Evolutionary conservation across 2,797 vertebrate genomes (phyloP).

Genomic region (Kryptopterus vitreolus): DNA sequence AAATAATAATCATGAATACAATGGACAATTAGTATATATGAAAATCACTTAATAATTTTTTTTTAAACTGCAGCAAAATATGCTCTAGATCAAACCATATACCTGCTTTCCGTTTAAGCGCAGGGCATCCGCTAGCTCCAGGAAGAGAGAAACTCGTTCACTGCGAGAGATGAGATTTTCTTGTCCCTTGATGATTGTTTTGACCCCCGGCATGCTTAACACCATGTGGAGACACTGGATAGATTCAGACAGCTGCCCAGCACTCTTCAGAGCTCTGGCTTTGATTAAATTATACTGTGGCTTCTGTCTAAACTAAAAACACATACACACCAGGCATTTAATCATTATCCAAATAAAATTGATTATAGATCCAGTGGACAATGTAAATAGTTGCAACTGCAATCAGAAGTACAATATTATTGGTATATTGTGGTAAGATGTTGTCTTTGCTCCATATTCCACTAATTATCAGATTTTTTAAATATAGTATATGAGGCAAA

Average conservation of each 20-base stretch:
- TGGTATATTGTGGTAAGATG: no score
- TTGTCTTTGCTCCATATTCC: no score
- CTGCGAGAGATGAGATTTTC: slow-evolving; percentile 49
- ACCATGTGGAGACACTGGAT: slow-evolving; percentile 70
- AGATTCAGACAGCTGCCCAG: slow-evolving; percentile 67
- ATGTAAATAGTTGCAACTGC: no score
- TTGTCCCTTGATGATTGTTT: slow-evolving; percentile 48
- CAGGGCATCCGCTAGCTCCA: slow-evolving; percentile 73
- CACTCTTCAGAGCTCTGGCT: slow-evolving; percentile 67
- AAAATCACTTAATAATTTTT: neutral
- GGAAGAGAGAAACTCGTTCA: slow-evolving; percentile 67
- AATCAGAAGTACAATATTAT: no score
- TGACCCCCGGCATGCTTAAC: slow-evolving; percentile 62
- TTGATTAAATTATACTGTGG: slow-evolving; percentile 75
- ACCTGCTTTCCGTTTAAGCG: slow-evolving; percentile 75
- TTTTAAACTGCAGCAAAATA: neutral
- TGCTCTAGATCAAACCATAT: neutral
- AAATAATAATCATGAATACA: neutral
- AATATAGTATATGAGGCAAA: neutral
- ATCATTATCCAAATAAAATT: neutral
- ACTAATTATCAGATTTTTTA: no score
- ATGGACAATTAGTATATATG: neutral
- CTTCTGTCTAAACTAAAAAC: slow-evolving; percentile 68
- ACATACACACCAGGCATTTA: neutral
- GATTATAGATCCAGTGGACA: no score